Conservation (phyloP, 2,888 invertebrate genomes). For the Tenthredo livida region DNA sequence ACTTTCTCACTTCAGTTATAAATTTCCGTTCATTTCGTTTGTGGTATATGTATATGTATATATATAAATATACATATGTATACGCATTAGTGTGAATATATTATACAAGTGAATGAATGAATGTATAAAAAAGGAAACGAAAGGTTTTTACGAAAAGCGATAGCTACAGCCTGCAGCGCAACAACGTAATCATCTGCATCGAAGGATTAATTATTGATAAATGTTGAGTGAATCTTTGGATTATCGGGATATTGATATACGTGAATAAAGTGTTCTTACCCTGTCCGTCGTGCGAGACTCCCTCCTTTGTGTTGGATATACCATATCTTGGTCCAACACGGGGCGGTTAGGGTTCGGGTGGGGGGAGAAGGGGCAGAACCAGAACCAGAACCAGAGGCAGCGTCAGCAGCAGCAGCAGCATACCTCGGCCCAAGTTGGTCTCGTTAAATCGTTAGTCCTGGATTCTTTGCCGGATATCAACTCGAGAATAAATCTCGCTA, state of each 20-base stretch:
- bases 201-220: not conserved
- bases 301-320: conserved; percentile 35
- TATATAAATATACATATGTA: not conserved
- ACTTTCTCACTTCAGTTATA: not conserved
- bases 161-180: not conserved
- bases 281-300: not conserved
- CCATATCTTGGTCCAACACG: conserved; percentile 33
- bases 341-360: not conserved
- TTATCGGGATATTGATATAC: conserved; percentile 31
- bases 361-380: not conserved
- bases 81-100: not conserved
- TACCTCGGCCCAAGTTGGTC: not conserved
- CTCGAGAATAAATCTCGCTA: not conserved
- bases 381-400: not conserved
- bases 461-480: conserved; percentile 24
- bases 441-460: conserved; percentile 34
- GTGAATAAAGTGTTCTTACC: not conserved
- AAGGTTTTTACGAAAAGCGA: not conserved
- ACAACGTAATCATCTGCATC: not conserved
- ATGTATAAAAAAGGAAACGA: not conserved
- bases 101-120: not conserved
- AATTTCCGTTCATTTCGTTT: not conserved
- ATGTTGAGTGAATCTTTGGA: conserved; percentile 23
- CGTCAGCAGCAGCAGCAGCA: not conserved
- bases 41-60: not conserved